These are phyloP conservation scores for Melitaea cinxia DNA, from an alignment of 1,140 invertebrate species.

Conservation along the genomic window DNA sequence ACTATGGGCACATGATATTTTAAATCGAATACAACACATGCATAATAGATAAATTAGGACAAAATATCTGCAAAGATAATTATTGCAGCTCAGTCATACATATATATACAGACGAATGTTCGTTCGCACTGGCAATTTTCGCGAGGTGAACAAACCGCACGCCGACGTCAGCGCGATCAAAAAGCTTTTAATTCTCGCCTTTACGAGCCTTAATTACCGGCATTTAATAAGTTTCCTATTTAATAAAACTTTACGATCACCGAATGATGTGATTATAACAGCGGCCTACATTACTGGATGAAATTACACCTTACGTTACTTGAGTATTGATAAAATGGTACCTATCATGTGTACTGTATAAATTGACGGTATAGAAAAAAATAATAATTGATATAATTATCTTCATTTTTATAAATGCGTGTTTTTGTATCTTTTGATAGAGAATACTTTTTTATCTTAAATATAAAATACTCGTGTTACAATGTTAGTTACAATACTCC, in stretches of 20 bases:
- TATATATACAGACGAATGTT: background rate
- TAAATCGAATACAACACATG: too few relatives aligned
- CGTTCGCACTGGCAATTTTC: constrained; percentile 10
- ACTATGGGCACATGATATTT: too few relatives aligned
- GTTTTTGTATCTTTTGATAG: too few relatives aligned
- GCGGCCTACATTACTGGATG: constrained; percentile 9
- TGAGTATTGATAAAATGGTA: background rate
- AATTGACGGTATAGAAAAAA: too few relatives aligned
- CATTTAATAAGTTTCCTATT: constrained; percentile 45
- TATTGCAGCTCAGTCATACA: background rate
- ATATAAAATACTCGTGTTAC: too few relatives aligned
- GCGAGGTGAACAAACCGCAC: constrained; percentile 25
- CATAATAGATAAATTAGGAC: too few relatives aligned
- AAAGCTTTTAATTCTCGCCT: constrained; percentile 53
- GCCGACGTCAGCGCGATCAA: constrained; percentile 42
- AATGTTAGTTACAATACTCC: too few relatives aligned
- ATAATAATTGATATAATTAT: too few relatives aligned
- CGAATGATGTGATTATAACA: constrained; percentile 32
- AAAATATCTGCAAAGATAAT: background rate
- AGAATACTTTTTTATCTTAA: too few relatives aligned
- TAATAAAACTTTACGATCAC: constrained; percentile 41
- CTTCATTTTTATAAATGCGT: too few relatives aligned
- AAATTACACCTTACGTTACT: background rate
- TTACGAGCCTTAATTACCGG: constrained; percentile 40
- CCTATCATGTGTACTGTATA: background rate